These are phyloP conservation scores for Cyprinodon diabolis DNA, from an alignment of 2,797 vertebrate species.

Conservation along the genomic window DNA sequence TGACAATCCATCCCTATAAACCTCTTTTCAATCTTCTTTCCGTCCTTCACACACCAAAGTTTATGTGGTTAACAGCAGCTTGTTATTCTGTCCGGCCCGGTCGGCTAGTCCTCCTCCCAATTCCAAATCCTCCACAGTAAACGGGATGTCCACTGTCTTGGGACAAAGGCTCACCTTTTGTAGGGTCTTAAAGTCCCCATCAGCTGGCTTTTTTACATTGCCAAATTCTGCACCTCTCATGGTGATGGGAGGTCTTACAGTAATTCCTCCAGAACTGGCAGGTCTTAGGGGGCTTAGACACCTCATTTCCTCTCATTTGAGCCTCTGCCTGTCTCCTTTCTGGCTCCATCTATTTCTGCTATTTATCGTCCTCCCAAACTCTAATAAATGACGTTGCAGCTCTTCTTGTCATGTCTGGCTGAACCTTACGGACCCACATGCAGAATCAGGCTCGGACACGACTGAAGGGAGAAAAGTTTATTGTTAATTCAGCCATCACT, in stretches of 20 bases:
- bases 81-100: neutral
- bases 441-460: too few species aligned
- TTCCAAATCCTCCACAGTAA: too few species aligned
- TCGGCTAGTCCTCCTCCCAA: neutral
- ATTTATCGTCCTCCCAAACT: neutral
- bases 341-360: neutral
- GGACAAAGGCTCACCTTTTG: neutral
- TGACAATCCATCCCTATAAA: neutral
- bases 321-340: neutral
- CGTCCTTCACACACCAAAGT: neutral
- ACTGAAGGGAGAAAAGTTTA: too few species aligned
- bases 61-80: neutral
- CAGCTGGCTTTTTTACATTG: neutral
- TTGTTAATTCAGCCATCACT: too few species aligned
- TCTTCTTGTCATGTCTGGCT: neutral
- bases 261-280: neutral
- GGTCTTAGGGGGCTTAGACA: neutral
- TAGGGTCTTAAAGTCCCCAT: neutral
- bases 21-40: neutral
- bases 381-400: neutral
- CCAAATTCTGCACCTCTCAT: neutral
- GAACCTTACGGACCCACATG: too few species aligned
- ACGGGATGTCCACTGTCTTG: neutral
- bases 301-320: neutral
- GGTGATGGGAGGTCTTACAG: neutral